phyloP scores from a whole-genome alignment of 2,113 vertebrate genomes.

The Plestiodon gilberti region DNA sequence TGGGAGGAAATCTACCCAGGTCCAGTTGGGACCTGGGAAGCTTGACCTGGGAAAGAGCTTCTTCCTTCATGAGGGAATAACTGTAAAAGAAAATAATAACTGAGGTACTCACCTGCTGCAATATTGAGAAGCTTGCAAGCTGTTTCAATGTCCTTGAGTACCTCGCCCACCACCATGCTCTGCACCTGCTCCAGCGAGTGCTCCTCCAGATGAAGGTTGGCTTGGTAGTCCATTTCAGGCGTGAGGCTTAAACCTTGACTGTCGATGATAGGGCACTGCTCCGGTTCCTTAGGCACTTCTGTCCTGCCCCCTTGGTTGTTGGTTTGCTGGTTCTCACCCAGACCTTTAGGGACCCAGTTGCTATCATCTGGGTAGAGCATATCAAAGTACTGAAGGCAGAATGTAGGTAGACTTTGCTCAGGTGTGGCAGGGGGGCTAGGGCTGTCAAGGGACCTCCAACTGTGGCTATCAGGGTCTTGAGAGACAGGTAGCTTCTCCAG shows the following conservation, averaged over 20 bases:
- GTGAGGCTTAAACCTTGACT: constrained; percentile 88
- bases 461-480: constrained; percentile 52
- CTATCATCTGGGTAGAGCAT: constrained; percentile 85
- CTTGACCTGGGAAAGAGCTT: constrained; percentile 27
- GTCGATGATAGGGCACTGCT: constrained; percentile 95
- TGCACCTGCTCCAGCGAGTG: constrained; percentile 96
- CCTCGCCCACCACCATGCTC: constrained; percentile 96
- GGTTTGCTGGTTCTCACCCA: constrained; percentile 37
- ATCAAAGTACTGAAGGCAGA: constrained; percentile 92
- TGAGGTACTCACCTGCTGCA: constrained; percentile 80
- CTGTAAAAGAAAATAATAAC: background rate
- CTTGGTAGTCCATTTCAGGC: constrained; percentile 81
- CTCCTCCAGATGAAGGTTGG: constrained; percentile 82
- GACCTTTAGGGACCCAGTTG: constrained; percentile 79
- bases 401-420: constrained; percentile 77
- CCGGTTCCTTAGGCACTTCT: constrained; percentile 80
- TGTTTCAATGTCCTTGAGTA: constrained; percentile 96
- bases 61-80: too few relatives aligned
- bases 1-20: background rate
- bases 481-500: constrained; percentile 62
- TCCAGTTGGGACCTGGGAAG: too few relatives aligned
- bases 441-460: constrained; percentile 78
- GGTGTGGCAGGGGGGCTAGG: constrained; percentile 69
- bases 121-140: constrained; percentile 98
- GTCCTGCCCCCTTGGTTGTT: constrained; percentile 25